Percentiles rank a stretch among this genome's conserved stretches.
Evolutionary conservation across 1,140 invertebrate genomes (phyloP).

Genomic region (Hylyphantes graminicola): DNA sequence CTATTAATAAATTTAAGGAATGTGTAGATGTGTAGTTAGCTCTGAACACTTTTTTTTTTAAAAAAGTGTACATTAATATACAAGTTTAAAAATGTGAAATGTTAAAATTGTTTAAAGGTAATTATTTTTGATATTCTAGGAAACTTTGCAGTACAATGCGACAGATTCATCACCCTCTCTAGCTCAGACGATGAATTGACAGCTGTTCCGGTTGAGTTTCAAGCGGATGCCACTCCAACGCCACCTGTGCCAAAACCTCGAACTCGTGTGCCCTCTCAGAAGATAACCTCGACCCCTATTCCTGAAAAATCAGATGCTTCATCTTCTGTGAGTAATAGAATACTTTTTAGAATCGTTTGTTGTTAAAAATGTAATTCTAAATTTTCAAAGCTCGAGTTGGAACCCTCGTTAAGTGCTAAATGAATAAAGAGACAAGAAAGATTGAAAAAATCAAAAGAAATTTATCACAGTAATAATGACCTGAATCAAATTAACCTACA

Average conservation of each 20-base stretch:
- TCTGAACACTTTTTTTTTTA: background rate
- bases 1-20: background rate
- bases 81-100: background rate
- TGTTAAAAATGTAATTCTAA: no score
- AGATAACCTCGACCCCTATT: background rate
- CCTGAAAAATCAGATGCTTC: background rate
- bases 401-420: no score
- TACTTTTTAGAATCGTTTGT: no score
- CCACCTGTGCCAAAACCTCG: constrained; percentile 47
- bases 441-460: no score
- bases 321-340: no score
- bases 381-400: no score
- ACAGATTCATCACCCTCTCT: background rate
- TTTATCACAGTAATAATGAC: no score
- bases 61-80: background rate
- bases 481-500: no score
- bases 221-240: background rate
- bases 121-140: background rate
- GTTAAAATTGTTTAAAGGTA: background rate
- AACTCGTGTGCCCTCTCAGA: constrained; percentile 9
- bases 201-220: background rate
- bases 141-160: background rate
- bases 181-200: constrained; percentile 21
- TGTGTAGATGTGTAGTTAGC: background rate
- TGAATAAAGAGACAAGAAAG: no score